Percentiles rank a stretch among this genome's conserved stretches.
phyloP scores from a whole-genome alignment of 2,797 vertebrate genomes.

The Eleutherodactylus coqui region DNA sequence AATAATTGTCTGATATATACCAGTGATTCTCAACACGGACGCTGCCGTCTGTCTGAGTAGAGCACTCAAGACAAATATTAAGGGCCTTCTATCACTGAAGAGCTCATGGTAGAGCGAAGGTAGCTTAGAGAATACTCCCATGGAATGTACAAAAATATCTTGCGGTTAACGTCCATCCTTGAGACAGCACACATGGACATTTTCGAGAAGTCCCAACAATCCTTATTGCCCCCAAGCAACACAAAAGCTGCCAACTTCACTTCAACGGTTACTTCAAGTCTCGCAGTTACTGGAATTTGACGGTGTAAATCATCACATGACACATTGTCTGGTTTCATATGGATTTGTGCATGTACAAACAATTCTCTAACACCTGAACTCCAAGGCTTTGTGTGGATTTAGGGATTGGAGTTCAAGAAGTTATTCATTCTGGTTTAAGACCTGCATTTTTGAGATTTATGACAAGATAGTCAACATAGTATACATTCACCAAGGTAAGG shows the following conservation, averaged over 20 bases:
- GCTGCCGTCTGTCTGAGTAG: conserved; percentile 18
- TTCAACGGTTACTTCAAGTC: conserved; percentile 1
- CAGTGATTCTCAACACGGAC: conserved; percentile 16
- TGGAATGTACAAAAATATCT: not conserved
- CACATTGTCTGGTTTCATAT: not conserved
- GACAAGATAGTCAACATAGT: not conserved
- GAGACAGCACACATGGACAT: not conserved
- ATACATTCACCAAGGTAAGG: not conserved
- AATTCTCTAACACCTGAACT: conserved; percentile 4
- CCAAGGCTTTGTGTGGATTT: not conserved
- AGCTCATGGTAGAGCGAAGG: not conserved
- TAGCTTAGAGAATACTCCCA: not conserved
- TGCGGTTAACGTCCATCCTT: not conserved
- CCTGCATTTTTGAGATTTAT: not conserved
- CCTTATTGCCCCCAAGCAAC: conserved; percentile 2
- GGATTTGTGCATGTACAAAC: conserved; percentile 11
- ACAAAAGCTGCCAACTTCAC: not conserved
- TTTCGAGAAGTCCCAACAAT: not conserved
- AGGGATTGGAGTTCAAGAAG: not conserved
- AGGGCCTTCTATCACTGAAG: conserved; percentile 29
- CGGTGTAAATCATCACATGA: conserved; percentile 2
- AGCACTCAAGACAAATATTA: conserved; percentile 23
- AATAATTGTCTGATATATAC: conserved; percentile 45
- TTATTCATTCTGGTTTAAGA: not conserved
- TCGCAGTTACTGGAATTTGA: not conserved